Conservation (phyloP, 2,797 vertebrate genomes). For the Pelodytes ibericus region DNA sequence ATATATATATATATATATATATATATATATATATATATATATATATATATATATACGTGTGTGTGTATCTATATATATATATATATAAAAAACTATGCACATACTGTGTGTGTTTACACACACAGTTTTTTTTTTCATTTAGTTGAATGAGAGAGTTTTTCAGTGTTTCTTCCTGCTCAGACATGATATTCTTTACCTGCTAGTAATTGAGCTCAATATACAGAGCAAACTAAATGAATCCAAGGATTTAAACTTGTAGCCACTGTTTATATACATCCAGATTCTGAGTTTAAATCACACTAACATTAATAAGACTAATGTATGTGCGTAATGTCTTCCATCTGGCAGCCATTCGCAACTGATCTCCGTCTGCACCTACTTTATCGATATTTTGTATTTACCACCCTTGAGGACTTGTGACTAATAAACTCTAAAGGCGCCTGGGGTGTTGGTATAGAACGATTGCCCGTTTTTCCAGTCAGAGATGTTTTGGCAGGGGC, state of each 20-base stretch:
- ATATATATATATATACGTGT: too few species aligned
- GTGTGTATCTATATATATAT: too few species aligned
- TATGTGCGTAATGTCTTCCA: not conserved
- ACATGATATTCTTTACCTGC: too few species aligned
- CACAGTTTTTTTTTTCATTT: too few species aligned
- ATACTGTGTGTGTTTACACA: too few species aligned
- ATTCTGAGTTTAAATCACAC: constrained; percentile 14
- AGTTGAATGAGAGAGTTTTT: too few species aligned
- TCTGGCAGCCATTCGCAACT: constrained; percentile 17
- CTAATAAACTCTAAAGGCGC: constrained; percentile 46
- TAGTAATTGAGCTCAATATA: not conserved
- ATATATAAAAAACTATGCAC: too few species aligned
- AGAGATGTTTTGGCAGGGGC: constrained; percentile 52
- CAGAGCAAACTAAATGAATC: constrained; percentile 12
- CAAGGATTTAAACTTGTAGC: not conserved
- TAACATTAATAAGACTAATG: not conserved
- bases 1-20: too few species aligned
- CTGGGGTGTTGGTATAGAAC: constrained; percentile 49
- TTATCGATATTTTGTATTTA: constrained; percentile 13
- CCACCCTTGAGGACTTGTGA: constrained; percentile 42
- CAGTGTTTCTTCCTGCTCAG: too few species aligned
- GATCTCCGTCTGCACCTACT: constrained; percentile 55
- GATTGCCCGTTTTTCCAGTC: constrained; percentile 45
- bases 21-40: too few species aligned
- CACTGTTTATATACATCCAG: constrained; percentile 1